A percentile compares a stretch with the other conserved stretches of the same genome.
phyloP scores from a whole-genome alignment of 2,888 invertebrate genomes.

The Molorchus minor region DNA sequence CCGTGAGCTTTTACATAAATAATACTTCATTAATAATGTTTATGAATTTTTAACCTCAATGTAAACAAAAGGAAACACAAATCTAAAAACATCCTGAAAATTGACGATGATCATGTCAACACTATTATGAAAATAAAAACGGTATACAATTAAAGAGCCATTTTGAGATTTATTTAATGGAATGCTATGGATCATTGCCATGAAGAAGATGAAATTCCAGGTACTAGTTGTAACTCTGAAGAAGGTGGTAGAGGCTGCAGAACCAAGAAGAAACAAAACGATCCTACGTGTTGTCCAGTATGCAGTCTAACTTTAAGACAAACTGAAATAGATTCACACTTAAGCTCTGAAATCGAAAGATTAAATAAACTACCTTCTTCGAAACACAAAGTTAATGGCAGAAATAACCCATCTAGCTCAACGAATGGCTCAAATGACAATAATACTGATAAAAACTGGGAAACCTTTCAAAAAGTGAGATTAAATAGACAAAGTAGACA shows the following conservation, averaged over 20 bases:
- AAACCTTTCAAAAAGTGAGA: slow-evolving; percentile 78
- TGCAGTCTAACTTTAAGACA: slow-evolving; percentile 86
- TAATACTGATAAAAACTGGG: slow-evolving; percentile 71
- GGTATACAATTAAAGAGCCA: background rate
- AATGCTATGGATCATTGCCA: slow-evolving; percentile 47
- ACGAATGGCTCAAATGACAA: slow-evolving; percentile 59
- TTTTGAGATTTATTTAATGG: slow-evolving; percentile 35
- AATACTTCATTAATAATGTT: background rate
- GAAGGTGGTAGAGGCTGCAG: slow-evolving; percentile 62
- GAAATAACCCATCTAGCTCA: slow-evolving; percentile 63
- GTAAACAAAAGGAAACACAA: slow-evolving; percentile 25
- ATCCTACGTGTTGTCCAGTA: slow-evolving; percentile 85
- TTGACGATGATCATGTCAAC: background rate
- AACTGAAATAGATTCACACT: slow-evolving; percentile 85
- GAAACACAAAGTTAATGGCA: slow-evolving; percentile 55
- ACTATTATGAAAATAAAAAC: background rate
- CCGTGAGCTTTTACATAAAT: background rate
- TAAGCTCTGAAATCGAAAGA: slow-evolving; percentile 80
- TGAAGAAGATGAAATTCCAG: slow-evolving; percentile 44
- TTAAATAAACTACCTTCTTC: slow-evolving; percentile 67
- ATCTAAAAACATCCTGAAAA: slow-evolving; percentile 35
- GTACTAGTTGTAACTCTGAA: slow-evolving; percentile 50
- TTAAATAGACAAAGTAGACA: slow-evolving; percentile 76
- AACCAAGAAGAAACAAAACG: slow-evolving; percentile 70
- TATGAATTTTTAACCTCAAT: slow-evolving; percentile 13